Conservation (phyloP, 92 coral and sea anemone species). For the Porites lobata region DNA sequence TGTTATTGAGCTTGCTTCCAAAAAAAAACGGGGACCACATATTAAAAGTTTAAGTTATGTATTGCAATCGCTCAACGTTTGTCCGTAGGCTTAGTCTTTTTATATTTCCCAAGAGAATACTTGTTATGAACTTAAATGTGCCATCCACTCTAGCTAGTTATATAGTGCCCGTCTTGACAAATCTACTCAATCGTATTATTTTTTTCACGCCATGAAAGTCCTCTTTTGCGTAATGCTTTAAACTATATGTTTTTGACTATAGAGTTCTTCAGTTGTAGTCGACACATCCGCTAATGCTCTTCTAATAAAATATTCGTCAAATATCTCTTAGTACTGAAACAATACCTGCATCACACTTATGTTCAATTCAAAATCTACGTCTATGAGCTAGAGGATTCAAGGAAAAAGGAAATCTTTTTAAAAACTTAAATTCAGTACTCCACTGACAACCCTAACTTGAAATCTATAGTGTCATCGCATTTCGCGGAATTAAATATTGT, state of each 20-base stretch:
- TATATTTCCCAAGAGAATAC: neutral
- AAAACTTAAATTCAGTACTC: neutral
- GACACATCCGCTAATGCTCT: neutral
- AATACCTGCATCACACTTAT: neutral
- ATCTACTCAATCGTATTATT: neutral
- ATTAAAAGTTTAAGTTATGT: neutral
- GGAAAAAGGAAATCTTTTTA: neutral
- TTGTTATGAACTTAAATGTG: neutral
- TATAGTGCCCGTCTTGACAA: neutral
- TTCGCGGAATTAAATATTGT: neutral
- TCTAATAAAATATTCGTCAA: neutral
- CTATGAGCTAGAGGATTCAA: neutral
- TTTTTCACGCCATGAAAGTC: neutral
- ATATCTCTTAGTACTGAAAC: neutral
- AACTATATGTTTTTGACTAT: neutral
- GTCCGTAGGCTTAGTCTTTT: neutral
- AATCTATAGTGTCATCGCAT: neutral
- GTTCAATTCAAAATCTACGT: slow-evolving; percentile 5
- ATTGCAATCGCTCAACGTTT: neutral
- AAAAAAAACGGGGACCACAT: neutral
- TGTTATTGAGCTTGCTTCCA: neutral
- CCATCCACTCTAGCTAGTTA: neutral
- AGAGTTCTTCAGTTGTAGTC: neutral
- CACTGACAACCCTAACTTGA: neutral
- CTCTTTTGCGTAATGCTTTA: neutral